Base-by-base conservation (phyloP, 2,888 invertebrate genomes). In the Cantharis lateralis region DNA sequence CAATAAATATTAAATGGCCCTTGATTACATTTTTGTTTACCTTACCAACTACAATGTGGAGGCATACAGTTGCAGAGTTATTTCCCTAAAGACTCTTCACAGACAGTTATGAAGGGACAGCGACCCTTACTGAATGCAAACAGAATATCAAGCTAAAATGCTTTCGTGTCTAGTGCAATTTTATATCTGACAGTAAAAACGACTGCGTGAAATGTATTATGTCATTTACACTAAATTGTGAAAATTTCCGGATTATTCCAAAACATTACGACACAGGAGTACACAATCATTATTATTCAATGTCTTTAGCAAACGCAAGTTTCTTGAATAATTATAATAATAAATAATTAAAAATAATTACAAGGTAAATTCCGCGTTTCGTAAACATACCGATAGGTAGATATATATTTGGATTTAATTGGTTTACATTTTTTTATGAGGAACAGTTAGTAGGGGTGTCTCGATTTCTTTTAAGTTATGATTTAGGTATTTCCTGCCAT, bases 1-100 rank as follows among this genome's bases (percentile, higher is more conserved):
- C 77, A 74, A 79, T 79, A 80, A 80, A 80, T 80, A 80, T 79
- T 80, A 80, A 80, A 80, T 79, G 78, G 64, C 66, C 62, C 80
- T 76, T 79, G 79, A 80, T 80, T 80, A 74, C 79, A 72, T 79
- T 78, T 62, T 64, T 80, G 80, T 80, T 80, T 80, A 79, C 80
- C 78, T 80, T 76, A 63, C 75, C 71, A 78, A 77, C 75, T 74
- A 80, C 79, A 80, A 78, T 79, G 79, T 20, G 28, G 76, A 75
- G 74, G 68, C 72, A 28, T 70, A 26, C 15, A 72, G 71, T 26
- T 28, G 68, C 28, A 63, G 20, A 66, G 64, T 77, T 77, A 77
- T 79, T 79, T 77, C 77, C 79, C 77, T 32, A 72, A 68, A 77
- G 79, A 71, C 71, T 75, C 72, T 69, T 69, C 74, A 66, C 48